Evolutionary conservation across 2,113 vertebrate species (phyloP).

Genomic region (Agapornis roseicollis): DNA sequence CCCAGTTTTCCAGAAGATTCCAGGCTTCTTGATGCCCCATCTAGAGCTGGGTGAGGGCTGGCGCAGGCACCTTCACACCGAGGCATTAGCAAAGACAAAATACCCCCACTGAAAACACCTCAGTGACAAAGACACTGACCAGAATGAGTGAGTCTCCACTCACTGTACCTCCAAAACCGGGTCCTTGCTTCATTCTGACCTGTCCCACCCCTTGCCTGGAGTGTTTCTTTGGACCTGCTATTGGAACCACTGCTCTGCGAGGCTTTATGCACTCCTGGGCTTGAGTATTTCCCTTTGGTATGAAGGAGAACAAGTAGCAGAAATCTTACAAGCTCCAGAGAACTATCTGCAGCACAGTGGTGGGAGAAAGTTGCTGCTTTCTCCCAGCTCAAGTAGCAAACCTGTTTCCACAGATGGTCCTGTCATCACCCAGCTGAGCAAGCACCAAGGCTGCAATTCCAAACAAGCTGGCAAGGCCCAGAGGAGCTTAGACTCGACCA

Average conservation of each 20-base stretch:
- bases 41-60: background rate
- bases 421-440: background rate
- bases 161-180: background rate
- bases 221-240: background rate
- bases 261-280: background rate
- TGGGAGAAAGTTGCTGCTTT: background rate
- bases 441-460: background rate
- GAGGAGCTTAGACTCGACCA: background rate
- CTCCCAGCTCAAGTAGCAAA: background rate
- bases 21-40: background rate
- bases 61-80: background rate
- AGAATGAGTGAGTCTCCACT: background rate
- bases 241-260: background rate
- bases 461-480: background rate
- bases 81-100: background rate
- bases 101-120: background rate
- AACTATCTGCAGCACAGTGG: background rate
- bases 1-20: background rate
- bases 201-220: fast-evolving
- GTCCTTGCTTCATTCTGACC: background rate
- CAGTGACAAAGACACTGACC: fast-evolving
- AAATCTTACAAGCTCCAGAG: background rate
- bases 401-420: background rate
- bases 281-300: background rate
- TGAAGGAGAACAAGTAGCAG: background rate